Conservation (phyloP, 2,888 invertebrate genomes). For the Trichacis sp. region DNA sequence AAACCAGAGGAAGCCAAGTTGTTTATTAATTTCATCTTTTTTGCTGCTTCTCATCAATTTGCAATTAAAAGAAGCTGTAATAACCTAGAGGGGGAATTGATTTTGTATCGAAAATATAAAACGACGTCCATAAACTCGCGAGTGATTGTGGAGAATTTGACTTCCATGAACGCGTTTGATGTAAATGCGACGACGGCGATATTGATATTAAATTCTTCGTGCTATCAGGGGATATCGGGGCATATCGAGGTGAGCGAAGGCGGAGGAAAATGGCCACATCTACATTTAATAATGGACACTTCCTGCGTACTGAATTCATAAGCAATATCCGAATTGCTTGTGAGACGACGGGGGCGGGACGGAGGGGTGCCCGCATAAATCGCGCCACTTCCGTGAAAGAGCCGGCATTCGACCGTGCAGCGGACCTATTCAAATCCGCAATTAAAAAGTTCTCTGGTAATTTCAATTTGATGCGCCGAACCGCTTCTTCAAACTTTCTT, state of each 20-base stretch:
- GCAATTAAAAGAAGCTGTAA: too few relatives aligned
- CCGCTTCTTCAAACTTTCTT: conserved; percentile 24
- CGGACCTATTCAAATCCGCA: conserved; percentile 64
- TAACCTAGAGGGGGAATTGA: not conserved
- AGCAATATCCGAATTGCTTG: conserved; percentile 35
- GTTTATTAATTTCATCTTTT: too few relatives aligned
- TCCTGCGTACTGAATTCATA: conserved; percentile 50
- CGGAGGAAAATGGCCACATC: conserved; percentile 26
- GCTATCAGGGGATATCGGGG: conserved; percentile 2
- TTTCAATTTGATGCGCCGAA: conserved; percentile 63
- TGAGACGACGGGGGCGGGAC: conserved; percentile 7
- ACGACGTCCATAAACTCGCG: not conserved
- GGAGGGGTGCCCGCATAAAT: conserved; percentile 48
- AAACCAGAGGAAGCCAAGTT: too few relatives aligned
- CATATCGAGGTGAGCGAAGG: conserved; percentile 10
- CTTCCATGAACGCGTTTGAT: conserved; percentile 9
- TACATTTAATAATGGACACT: conserved; percentile 55
- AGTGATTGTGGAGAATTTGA: conserved; percentile 14
- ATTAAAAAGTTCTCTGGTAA: conserved; percentile 66
- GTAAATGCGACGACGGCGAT: conserved; percentile 25
- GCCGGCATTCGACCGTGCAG: conserved; percentile 25
- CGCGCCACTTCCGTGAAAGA: conserved; percentile 42
- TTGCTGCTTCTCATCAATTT: too few relatives aligned
- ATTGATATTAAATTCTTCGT: conserved; percentile 25
- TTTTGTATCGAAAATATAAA: not conserved